Conservation (phyloP, 2,113 vertebrate species). For the Dipodomys merriami region DNA sequence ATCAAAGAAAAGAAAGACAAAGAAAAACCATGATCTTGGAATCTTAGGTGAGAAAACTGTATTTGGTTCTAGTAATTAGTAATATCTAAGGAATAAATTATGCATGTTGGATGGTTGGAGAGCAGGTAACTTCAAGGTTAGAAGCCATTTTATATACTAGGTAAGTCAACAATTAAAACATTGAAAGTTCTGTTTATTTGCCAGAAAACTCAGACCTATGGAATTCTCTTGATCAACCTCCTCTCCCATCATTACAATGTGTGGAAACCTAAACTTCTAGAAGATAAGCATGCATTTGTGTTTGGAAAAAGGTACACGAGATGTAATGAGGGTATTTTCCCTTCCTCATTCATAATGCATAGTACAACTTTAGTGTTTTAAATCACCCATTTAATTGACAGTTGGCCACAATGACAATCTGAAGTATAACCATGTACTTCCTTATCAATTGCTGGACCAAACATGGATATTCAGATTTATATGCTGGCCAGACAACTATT, state of each 20-base stretch:
- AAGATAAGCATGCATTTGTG: not conserved
- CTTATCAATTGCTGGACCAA: not conserved
- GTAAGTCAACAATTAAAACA: not conserved
- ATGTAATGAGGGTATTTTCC: not conserved
- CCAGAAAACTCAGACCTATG: not conserved
- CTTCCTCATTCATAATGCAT: not conserved
- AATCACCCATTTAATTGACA: conserved; percentile 5
- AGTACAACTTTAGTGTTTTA: not conserved
- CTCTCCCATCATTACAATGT: not conserved
- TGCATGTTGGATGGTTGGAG: not conserved
- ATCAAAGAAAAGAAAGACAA: not conserved
- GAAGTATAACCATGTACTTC: conserved; percentile 1
- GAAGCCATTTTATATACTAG: not conserved
- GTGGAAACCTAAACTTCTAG: not conserved
- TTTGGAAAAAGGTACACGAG: not conserved
- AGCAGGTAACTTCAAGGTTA: not conserved
- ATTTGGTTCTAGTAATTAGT: not conserved
- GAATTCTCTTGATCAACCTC: not conserved
- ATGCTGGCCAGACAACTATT: not conserved
- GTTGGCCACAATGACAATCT: not conserved
- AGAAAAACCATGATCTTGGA: not conserved
- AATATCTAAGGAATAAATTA: not conserved
- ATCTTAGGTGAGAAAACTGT: not conserved
- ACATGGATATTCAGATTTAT: not conserved
- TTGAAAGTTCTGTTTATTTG: not conserved